Percentiles rank a stretch among this genome's conserved stretches.
Evolutionary conservation across 2,797 vertebrate genomes (phyloP).

Genomic region (Garrulus glandarius): DNA sequence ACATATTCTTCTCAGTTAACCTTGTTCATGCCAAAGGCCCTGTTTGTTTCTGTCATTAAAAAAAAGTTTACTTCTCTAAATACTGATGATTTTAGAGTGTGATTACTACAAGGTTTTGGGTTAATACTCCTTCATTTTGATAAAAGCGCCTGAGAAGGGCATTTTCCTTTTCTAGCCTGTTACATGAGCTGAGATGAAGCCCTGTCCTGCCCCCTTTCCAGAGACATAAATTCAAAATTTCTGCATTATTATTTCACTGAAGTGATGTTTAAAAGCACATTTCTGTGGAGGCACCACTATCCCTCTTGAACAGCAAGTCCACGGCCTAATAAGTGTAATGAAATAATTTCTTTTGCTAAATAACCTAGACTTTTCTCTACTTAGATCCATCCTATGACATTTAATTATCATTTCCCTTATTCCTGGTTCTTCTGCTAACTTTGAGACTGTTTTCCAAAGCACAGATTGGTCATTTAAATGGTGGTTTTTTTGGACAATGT

Average conservation of each 20-base stretch:
- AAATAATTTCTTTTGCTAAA: neutral
- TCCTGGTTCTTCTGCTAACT: neutral
- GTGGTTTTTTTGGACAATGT: neutral
- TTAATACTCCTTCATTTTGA: neutral
- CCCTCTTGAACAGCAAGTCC: neutral
- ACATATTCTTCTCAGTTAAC: neutral
- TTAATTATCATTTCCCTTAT: neutral
- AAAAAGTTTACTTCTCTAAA: neutral
- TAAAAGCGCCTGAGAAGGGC: neutral
- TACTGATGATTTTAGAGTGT: neutral
- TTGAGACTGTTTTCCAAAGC: neutral
- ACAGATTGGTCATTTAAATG: neutral
- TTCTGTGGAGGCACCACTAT: neutral
- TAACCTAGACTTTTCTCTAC: neutral
- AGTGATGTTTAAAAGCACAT: neutral
- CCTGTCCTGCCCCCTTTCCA: neutral
- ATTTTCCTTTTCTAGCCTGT: neutral
- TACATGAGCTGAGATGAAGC: neutral
- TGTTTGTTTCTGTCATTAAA: neutral
- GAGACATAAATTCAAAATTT: neutral
- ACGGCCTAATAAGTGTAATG: neutral
- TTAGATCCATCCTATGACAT: neutral
- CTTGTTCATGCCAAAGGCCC: neutral
- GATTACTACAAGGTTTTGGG: neutral
- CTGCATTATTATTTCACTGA: neutral